Percentiles rank a stretch among this genome's conserved stretches.
Conservation (phyloP, 2,888 invertebrate genomes). For the Leptinotarsa tumamoca region DNA sequence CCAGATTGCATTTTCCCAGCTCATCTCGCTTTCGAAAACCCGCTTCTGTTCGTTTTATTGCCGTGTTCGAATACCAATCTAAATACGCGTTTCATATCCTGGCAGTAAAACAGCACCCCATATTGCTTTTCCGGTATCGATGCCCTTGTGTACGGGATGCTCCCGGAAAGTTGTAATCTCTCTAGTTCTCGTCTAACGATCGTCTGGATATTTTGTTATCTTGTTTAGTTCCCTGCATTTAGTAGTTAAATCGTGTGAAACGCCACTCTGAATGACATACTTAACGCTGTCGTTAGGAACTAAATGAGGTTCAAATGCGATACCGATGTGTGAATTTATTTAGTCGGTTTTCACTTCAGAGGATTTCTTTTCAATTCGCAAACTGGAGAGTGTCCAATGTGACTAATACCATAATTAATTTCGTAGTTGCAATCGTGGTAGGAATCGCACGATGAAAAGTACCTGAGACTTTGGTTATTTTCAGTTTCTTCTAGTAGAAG, state of each 20-base stretch:
- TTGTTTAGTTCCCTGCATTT: neutral
- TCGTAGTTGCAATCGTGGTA: too few species aligned
- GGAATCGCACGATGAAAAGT: too few species aligned
- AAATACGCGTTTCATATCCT: constrained; percentile 9
- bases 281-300: neutral
- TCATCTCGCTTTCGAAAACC: neutral
- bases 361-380: too few species aligned
- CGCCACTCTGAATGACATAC: neutral
- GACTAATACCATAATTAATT: too few species aligned
- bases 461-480: too few species aligned
- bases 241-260: neutral
- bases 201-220: constrained; percentile 1
- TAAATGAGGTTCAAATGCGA: neutral
- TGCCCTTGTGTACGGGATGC: neutral
- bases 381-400: too few species aligned
- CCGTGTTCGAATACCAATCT: constrained; percentile 18
- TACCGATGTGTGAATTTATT: too few species aligned
- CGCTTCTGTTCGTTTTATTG: neutral
- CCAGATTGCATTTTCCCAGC: constrained; percentile 10
- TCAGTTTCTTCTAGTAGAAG: too few species aligned
- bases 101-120: constrained; percentile 9
- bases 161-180: constrained; percentile 1
- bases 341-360: too few species aligned
- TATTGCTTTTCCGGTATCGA: neutral
- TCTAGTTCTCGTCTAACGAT: neutral